Conservation (phyloP, 2,797 vertebrate species). For the Enteromius afrohamiltoni region DNA sequence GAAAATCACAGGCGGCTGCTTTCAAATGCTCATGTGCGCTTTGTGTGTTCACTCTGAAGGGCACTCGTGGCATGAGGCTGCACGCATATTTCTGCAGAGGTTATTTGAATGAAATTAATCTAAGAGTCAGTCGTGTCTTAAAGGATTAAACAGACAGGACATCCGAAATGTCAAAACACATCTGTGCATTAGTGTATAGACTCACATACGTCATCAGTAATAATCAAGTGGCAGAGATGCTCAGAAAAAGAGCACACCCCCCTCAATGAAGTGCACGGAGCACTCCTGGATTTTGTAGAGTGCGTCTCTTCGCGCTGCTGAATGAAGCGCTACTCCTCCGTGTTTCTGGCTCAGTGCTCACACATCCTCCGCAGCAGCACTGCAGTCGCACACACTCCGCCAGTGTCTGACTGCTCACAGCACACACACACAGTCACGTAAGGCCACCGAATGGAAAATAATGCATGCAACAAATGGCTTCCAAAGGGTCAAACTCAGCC, state of each 20-base stretch:
- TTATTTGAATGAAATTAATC: neutral
- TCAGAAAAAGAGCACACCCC: neutral
- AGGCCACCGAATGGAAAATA: neutral
- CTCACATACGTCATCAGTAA: neutral
- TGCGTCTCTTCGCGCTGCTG: constrained; percentile 22
- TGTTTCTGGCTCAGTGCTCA: constrained; percentile 47
- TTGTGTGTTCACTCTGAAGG: neutral
- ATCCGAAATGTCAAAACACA: neutral
- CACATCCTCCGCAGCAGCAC: constrained; percentile 48
- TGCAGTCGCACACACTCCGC: constrained; percentile 27
- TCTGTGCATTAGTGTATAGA: neutral
- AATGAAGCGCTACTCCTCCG: constrained; percentile 50
- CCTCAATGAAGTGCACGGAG: neutral
- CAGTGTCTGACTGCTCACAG: neutral
- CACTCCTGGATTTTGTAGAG: neutral
- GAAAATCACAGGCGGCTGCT: neutral
- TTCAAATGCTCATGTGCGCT: neutral
- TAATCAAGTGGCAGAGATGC: neutral
- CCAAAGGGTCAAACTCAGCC: neutral
- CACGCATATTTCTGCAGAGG: neutral
- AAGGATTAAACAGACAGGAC: constrained; percentile 4
- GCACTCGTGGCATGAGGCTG: neutral
- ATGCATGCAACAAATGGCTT: neutral
- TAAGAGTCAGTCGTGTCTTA: neutral
- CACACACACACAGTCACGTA: constrained; percentile 1